phyloP scores from a whole-genome alignment of 1,140 invertebrate species.

The Leptinotarsa texana region DNA sequence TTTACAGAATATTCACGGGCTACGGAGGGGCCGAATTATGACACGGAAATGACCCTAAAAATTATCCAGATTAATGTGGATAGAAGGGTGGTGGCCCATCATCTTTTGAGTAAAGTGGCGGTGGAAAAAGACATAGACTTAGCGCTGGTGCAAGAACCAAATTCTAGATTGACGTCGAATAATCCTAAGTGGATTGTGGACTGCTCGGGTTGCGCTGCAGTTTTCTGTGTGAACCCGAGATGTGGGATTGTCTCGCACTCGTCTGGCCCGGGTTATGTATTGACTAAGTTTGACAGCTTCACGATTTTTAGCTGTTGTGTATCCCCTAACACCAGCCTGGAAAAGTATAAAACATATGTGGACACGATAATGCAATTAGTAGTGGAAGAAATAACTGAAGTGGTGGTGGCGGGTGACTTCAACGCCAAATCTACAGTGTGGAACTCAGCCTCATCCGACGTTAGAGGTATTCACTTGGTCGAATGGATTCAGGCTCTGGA shows the following conservation, averaged over 20 bases:
- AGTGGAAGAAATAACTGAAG: neutral
- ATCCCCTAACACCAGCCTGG: constrained; percentile 12
- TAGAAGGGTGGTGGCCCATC: neutral
- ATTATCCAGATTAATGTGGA: constrained; percentile 11
- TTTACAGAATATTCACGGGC: too few species aligned
- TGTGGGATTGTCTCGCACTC: neutral
- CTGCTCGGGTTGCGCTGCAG: neutral
- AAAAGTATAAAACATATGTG: neutral
- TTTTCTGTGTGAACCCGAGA: neutral
- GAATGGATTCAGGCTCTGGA: constrained; percentile 8
- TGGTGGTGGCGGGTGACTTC: constrained; percentile 10
- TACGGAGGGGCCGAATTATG: too few species aligned
- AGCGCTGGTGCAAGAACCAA: constrained; percentile 19
- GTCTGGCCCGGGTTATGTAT: neutral
- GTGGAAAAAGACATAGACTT: neutral
- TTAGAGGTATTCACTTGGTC: constrained; percentile 9
- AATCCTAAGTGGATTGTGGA: neutral
- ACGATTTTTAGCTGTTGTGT: constrained; percentile 5
- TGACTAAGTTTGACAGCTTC: neutral
- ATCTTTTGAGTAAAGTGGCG: neutral
- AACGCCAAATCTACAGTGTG: constrained; percentile 14
- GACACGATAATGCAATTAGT: neutral
- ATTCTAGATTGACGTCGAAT: neutral
- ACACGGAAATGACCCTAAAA: neutral
- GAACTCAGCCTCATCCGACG: constrained; percentile 4